Percentiles rank a stretch among this genome's conserved stretches.
Evolutionary conservation across 30 jellyfish, hydroid and myxozoan genomes (phyloP).

Genomic region (Pelagia noctiluca): DNA sequence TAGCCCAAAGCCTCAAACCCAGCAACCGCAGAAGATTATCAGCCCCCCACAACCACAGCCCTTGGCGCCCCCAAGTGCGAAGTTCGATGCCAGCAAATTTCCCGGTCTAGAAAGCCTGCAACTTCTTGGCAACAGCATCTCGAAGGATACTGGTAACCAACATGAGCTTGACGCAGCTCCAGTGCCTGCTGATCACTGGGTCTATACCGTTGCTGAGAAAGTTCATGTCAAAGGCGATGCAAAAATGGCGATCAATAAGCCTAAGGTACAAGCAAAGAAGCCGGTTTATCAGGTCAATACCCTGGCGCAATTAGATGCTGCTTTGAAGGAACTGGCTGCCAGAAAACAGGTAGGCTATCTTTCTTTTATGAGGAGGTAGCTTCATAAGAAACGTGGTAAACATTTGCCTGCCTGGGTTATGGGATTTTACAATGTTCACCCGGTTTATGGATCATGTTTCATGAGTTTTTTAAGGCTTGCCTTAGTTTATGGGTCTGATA

Average conservation of each 20-base stretch:
- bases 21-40: background rate
- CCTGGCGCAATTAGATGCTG: background rate
- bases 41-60: background rate
- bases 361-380: too few species aligned
- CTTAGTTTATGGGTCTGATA: too few species aligned
- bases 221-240: conserved; percentile 61
- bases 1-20: background rate
- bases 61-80: background rate
- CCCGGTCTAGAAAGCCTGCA: background rate
- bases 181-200: conserved; percentile 73
- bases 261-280: conserved; percentile 2
- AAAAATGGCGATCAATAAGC: conserved; percentile 51
- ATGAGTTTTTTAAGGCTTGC: too few species aligned
- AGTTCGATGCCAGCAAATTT: background rate
- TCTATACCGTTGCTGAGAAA: conserved; percentile 59
- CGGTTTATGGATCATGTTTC: too few species aligned
- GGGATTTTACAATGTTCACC: too few species aligned
- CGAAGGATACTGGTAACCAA: background rate
- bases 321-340: too few species aligned
- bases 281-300: too few species aligned
- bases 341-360: too few species aligned
- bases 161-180: conserved; percentile 5
- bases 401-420: too few species aligned
- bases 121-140: background rate
- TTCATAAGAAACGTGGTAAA: too few species aligned